Conservation (phyloP, 2,888 invertebrate genomes). For the Troglohyphantes excavatus region DNA sequence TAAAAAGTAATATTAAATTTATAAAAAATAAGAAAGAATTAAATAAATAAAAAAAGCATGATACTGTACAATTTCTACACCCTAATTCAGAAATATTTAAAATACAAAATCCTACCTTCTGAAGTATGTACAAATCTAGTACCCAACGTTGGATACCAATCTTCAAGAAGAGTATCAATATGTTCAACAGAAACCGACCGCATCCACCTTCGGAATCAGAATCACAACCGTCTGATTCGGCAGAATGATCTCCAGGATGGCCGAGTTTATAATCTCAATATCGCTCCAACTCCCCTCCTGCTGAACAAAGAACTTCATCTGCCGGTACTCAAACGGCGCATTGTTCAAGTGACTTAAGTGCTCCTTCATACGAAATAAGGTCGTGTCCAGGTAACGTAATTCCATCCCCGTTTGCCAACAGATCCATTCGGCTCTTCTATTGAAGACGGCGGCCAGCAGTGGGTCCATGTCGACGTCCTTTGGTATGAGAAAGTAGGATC, state of each 20-base stretch:
- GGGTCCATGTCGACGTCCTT: constrained; percentile 85
- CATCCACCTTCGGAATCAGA: constrained; percentile 83
- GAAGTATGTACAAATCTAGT: constrained; percentile 99
- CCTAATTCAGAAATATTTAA: no score
- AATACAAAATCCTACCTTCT: constrained; percentile 86
- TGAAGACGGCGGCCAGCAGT: constrained; percentile 82
- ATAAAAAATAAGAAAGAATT: no score
- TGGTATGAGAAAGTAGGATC: constrained; percentile 88
- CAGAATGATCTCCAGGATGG: constrained; percentile 92
- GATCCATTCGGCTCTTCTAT: constrained; percentile 89
- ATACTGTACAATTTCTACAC: no score
- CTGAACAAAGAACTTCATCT: constrained; percentile 84
- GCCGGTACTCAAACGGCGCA: constrained; percentile 84
- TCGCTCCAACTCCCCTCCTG: constrained; percentile 94
- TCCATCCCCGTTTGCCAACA: constrained; percentile 97
- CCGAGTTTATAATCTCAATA: constrained; percentile 90
- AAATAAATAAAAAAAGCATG: no score
- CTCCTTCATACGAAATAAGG: constrained; percentile 86
- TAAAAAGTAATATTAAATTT: no score
- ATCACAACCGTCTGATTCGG: constrained; percentile 87
- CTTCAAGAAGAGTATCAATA: constrained; percentile 96
- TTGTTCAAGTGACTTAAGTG: constrained; percentile 81
- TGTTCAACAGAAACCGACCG: constrained; percentile 95
- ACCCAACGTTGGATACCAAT: constrained; percentile 98
- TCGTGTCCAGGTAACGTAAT: constrained; percentile 90